A percentile compares a stretch with the other conserved stretches of the same genome.
These are phyloP conservation scores for Heliornis fulica DNA, from an alignment of 2,113 vertebrate genomes.

Conservation along the genomic window DNA sequence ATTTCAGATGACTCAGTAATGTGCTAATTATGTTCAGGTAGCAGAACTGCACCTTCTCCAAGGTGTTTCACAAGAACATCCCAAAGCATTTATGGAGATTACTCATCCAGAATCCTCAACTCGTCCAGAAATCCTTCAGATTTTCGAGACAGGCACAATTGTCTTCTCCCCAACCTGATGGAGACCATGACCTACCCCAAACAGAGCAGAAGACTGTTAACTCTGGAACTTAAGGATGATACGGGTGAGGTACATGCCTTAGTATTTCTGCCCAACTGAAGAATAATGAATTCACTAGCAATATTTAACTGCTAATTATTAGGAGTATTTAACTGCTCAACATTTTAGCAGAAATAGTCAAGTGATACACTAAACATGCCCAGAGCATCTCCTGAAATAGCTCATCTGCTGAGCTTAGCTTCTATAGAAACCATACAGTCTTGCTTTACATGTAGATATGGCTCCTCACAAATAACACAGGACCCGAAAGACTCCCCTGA, in stretches of 20 bases:
- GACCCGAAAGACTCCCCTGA: neutral
- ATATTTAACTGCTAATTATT: too few species aligned
- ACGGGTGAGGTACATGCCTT: accelerated
- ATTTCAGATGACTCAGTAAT: neutral
- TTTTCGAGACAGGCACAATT: neutral
- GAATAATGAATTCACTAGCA: neutral
- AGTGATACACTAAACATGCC: neutral
- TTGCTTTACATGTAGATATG: neutral
- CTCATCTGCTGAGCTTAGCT: neutral
- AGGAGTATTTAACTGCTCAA: too few species aligned
- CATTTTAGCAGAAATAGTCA: neutral
- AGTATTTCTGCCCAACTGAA: neutral
- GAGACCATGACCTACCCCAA: neutral
- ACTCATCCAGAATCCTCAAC: neutral
- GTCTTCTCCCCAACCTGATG: neutral
- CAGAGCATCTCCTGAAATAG: neutral
- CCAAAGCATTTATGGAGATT: neutral
- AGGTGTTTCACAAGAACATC: neutral
- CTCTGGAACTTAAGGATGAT: neutral
- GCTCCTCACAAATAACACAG: neutral
- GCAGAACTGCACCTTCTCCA: neutral
- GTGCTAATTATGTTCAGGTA: neutral
- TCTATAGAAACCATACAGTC: neutral
- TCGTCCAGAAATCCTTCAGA: too few species aligned
- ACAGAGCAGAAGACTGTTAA: neutral